phyloP scores from a whole-genome alignment of 2,113 vertebrate genomes.

The Pachyramphus minor region DNA sequence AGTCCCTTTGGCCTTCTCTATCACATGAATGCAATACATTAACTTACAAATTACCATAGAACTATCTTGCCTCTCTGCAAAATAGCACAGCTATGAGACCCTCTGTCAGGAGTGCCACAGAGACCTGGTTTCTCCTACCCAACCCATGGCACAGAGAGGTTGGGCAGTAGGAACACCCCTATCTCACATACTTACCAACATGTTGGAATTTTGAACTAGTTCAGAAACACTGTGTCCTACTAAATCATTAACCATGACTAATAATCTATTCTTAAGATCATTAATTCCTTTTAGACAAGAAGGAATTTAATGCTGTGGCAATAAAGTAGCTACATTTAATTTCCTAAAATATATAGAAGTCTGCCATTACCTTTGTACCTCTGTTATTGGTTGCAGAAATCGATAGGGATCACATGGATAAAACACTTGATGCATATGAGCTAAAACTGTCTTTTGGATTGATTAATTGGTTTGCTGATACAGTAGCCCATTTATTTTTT shows the following conservation, averaged over 20 bases:
- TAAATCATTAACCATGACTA: background rate
- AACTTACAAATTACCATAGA: background rate
- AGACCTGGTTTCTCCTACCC: background rate
- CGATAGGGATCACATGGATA: background rate
- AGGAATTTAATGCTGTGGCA: background rate
- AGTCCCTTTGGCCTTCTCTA: background rate
- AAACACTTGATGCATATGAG: background rate
- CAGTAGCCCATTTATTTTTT: background rate
- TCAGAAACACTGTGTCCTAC: background rate
- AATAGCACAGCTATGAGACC: background rate
- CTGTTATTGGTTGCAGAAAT: background rate
- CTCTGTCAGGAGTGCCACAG: background rate
- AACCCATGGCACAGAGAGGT: background rate
- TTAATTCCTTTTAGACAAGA: background rate
- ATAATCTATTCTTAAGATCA: background rate
- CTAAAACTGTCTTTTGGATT: background rate
- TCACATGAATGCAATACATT: background rate
- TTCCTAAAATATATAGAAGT: background rate
- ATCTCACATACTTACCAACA: background rate
- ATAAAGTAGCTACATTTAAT: background rate
- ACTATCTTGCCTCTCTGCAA: rapidly evolving
- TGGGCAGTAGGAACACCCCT: background rate
- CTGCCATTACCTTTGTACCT: background rate
- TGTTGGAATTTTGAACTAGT: background rate
- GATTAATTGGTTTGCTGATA: background rate